Percentiles rank a stretch among this genome's conserved stretches.
Conservation (phyloP, 30 jellyfish, hydroid and myxozoan genomes). For the Calvadosia cruxmelitensis region DNA sequence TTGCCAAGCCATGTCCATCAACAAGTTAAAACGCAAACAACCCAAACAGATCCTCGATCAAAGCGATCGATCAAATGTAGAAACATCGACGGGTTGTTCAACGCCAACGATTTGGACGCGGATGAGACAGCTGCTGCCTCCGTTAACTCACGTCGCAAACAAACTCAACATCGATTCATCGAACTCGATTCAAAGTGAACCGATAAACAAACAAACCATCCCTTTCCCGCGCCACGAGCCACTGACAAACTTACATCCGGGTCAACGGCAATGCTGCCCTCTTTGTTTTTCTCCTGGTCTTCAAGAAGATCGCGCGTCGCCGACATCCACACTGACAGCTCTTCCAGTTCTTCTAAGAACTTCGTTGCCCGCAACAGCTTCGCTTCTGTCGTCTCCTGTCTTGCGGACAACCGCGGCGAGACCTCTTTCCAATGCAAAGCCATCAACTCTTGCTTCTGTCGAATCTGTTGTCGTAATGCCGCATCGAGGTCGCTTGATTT, state of each 20-base stretch:
- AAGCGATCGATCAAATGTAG: too few species aligned
- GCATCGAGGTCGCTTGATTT: not conserved
- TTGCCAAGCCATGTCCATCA: too few species aligned
- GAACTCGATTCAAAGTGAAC: too few species aligned
- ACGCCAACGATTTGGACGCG: too few species aligned
- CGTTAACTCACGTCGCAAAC: too few species aligned
- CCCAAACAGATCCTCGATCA: too few species aligned
- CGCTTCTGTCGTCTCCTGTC: slow-evolving; percentile 29
- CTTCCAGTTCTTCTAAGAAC: slow-evolving; percentile 92
- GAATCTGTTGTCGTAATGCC: not conserved
- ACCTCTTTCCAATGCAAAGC: not conserved
- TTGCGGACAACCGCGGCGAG: slow-evolving; percentile 13
- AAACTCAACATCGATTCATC: too few species aligned
- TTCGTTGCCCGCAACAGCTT: slow-evolving; percentile 80
- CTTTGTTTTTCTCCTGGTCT: slow-evolving; percentile 56
- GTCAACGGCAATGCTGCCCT: slow-evolving; percentile 53
- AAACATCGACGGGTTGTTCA: too few species aligned
- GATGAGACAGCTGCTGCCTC: too few species aligned
- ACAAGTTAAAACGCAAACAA: too few species aligned
- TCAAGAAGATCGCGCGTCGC: slow-evolving; percentile 82
- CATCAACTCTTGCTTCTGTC: not conserved
- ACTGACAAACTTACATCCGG: slow-evolving; percentile 80
- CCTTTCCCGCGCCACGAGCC: too few species aligned
- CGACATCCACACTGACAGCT: slow-evolving; percentile 89
- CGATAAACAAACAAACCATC: too few species aligned